Conservation (phyloP, 1,140 invertebrate genomes). For the Cherax destructor region DNA sequence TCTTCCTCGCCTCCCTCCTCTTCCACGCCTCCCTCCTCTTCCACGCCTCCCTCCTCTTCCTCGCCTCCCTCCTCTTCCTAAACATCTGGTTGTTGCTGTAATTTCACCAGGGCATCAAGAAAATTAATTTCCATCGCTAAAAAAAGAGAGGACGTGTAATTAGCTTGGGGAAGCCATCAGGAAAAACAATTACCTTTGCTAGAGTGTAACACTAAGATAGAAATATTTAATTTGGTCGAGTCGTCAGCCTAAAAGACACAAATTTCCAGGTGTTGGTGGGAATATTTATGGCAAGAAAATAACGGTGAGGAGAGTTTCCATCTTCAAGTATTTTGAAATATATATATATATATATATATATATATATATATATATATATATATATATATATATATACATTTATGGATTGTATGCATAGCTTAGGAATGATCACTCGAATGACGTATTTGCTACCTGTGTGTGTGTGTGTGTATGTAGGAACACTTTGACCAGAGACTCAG, state of each 20-base stretch:
- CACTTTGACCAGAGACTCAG: too few relatives aligned
- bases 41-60: neutral
- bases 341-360: too few relatives aligned
- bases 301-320: too few relatives aligned
- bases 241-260: neutral
- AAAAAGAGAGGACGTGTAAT: slow-evolving; percentile 1
- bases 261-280: neutral
- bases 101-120: neutral
- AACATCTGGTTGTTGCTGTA: neutral
- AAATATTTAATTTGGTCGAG: neutral
- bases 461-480: too few relatives aligned
- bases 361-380: too few relatives aligned
- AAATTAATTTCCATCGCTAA: neutral
- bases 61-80: neutral
- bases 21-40: neutral
- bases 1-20: neutral
- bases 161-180: neutral
- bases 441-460: too few relatives aligned
- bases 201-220: neutral
- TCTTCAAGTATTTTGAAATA: too few relatives aligned
- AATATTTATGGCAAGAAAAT: neutral
- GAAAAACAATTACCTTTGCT: slow-evolving; percentile 6
- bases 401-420: too few relatives aligned
- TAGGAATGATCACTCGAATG: too few relatives aligned
- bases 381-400: too few relatives aligned